Conservation (phyloP, 2,888 invertebrate genomes). For the Macrophya alboannulata region DNA sequence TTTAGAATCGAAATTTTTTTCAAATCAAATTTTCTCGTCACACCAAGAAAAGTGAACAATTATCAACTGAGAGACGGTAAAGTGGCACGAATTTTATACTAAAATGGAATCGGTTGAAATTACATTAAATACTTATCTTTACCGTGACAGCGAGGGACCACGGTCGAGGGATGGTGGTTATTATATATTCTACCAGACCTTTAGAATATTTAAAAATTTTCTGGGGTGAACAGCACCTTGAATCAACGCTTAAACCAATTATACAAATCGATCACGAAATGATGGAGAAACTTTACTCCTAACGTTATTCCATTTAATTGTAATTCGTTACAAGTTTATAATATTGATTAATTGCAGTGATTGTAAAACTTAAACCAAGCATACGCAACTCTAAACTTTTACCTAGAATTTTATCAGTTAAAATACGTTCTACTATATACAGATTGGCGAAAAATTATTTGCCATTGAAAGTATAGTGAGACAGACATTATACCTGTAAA, state of each 20-base stretch:
- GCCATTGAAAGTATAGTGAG: not conserved
- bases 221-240: not conserved
- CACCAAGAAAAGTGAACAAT: not conserved
- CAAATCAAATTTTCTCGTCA: not conserved
- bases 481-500: not conserved
- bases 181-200: not conserved
- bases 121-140: slow-evolving; percentile 34
- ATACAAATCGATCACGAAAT: not conserved
- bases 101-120: not conserved
- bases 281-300: not conserved
- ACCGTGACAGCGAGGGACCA: not conserved
- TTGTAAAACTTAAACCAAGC: not conserved
- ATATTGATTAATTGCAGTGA: not conserved
- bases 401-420: not conserved
- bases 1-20: not conserved
- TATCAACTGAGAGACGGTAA: not conserved
- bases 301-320: not conserved
- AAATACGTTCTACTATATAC: not conserved
- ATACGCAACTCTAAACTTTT: not conserved
- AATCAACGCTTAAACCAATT: slow-evolving; percentile 10
- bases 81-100: not conserved
- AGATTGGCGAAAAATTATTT: not conserved
- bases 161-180: not conserved
- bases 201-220: not conserved
- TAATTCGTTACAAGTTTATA: not conserved